These are phyloP conservation scores for Nephrotoma flavescens DNA, from an alignment of 2,888 invertebrate genomes.

Conservation along the genomic window DNA sequence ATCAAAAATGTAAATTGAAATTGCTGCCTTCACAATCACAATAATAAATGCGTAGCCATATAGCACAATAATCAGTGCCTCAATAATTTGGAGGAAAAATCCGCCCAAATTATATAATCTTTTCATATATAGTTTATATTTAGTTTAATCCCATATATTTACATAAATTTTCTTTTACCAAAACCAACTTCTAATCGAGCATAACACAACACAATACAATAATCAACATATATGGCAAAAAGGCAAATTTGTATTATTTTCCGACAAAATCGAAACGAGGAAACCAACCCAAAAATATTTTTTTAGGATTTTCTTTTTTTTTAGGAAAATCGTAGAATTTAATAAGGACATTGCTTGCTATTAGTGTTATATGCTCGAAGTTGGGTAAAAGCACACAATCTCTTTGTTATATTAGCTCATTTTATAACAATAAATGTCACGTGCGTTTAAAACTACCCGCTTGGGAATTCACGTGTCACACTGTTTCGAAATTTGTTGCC, in stretches of 20 bases:
- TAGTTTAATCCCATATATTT: neutral
- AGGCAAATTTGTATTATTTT: neutral
- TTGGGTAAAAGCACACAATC: neutral
- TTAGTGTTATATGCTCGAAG: neutral
- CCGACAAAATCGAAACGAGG: neutral
- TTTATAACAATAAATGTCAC: neutral
- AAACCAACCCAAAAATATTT: neutral
- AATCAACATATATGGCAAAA: neutral
- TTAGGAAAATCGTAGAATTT: neutral
- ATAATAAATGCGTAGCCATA: neutral
- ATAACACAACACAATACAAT: neutral
- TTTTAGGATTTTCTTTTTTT: neutral
- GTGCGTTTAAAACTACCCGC: neutral
- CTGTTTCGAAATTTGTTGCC: neutral
- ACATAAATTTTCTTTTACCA: neutral
- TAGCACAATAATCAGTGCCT: neutral
- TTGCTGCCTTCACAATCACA: neutral
- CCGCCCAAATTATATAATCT: neutral
- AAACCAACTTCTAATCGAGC: neutral
- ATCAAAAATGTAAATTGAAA: too few species aligned
- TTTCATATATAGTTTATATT: neutral
- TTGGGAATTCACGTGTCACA: neutral
- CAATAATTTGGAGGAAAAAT: neutral
- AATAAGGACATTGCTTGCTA: neutral
- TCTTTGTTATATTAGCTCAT: neutral